Conservation (phyloP, 1,140 invertebrate genomes). For the Drosophila ironensis region DNA sequence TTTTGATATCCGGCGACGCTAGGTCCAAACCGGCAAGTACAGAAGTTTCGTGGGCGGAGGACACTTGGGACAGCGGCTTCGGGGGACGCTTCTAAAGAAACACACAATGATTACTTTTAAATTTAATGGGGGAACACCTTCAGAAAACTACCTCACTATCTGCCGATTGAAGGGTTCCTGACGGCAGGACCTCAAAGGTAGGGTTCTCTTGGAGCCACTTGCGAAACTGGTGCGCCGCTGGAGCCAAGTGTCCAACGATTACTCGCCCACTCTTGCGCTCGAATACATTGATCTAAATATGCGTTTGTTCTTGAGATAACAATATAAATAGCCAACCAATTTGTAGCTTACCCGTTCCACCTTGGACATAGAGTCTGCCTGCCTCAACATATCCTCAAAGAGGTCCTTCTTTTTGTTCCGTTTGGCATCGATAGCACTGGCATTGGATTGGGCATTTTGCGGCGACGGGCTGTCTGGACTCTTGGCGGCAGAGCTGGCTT, state of each 20-base stretch:
- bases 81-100: slow-evolving; percentile 32
- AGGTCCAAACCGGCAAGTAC: background rate
- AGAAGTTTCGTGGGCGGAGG: slow-evolving; percentile 2
- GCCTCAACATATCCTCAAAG: slow-evolving; percentile 68
- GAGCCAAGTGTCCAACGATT: slow-evolving; percentile 89
- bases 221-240: slow-evolving; percentile 89
- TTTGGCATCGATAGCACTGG: slow-evolving; percentile 32
- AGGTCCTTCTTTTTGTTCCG: slow-evolving; percentile 75
- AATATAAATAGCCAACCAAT: background rate
- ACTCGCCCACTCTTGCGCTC: slow-evolving; percentile 90
- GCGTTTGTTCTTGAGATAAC: background rate
- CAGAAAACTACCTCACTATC: slow-evolving; percentile 81
- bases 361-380: slow-evolving; percentile 66
- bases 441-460: background rate
- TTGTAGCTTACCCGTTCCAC: slow-evolving; percentile 83
- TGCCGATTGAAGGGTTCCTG: slow-evolving; percentile 83
- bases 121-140: background rate
- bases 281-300: slow-evolving; percentile 87
- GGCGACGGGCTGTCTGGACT: slow-evolving; percentile 24
- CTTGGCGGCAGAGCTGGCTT: slow-evolving; percentile 24
- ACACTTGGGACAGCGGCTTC: slow-evolving; percentile 20
- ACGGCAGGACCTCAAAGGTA: slow-evolving; percentile 90
- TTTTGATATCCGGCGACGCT: slow-evolving; percentile 5
- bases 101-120: background rate
- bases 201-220: slow-evolving; percentile 93